phyloP scores from a whole-genome alignment of 2,888 invertebrate genomes.

The Therioaphis trifolii region DNA sequence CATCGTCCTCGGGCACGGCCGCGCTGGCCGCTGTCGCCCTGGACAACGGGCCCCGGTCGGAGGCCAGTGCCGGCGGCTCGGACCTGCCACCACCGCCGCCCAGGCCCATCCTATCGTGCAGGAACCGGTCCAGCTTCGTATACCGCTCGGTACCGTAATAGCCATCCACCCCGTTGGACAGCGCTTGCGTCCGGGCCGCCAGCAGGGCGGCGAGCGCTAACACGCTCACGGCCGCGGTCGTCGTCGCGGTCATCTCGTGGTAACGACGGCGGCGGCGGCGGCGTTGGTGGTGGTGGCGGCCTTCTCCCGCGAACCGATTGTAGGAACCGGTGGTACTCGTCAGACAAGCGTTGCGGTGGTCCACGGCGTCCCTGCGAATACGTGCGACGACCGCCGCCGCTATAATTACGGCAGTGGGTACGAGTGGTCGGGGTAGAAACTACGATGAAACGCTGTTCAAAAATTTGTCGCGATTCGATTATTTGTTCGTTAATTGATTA shows the following conservation, averaged over 20 bases:
- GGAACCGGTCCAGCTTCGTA: conserved; percentile 43
- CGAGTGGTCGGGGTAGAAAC: too few species aligned
- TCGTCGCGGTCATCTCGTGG: background rate
- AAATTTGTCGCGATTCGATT: too few species aligned
- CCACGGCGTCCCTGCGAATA: too few species aligned
- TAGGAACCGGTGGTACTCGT: too few species aligned
- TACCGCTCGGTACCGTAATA: conserved; percentile 19
- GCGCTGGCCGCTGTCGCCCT: conserved; percentile 11
- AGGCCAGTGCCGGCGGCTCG: background rate
- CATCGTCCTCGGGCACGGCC: conserved; percentile 29
- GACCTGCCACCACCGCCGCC: conserved; percentile 32
- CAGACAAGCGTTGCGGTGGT: too few species aligned
- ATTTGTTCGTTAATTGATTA: too few species aligned
- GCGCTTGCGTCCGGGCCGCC: conserved; percentile 36
- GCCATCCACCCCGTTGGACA: conserved; percentile 48
- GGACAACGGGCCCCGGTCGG: conserved; percentile 23
- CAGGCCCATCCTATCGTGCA: conserved; percentile 56
- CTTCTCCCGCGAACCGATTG: too few species aligned
- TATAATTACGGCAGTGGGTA: too few species aligned
- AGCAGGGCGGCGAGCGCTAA: conserved; percentile 38
- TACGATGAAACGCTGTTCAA: too few species aligned
- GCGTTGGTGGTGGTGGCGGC: too few species aligned
- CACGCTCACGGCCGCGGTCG: conserved; percentile 22
- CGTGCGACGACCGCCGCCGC: too few species aligned
- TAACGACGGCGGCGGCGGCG: background rate